These are phyloP conservation scores for Brotula barbata DNA, from an alignment of 2,797 vertebrate species.

Conservation along the genomic window DNA sequence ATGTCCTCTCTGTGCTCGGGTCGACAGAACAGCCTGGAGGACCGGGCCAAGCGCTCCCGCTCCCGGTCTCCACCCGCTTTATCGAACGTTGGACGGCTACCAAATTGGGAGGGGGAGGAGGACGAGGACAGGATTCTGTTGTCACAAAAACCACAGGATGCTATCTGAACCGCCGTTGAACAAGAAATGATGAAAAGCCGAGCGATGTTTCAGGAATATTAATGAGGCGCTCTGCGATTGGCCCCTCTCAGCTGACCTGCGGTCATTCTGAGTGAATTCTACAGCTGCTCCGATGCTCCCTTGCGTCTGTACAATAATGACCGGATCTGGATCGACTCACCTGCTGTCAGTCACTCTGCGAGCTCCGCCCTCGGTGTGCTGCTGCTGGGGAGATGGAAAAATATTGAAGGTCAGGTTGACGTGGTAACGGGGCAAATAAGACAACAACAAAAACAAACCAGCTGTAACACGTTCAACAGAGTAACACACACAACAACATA, in stretches of 20 bases:
- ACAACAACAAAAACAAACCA: too few relatives aligned
- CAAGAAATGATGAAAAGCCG: conserved; percentile 56
- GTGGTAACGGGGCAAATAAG: too few relatives aligned
- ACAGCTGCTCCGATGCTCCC: too few relatives aligned
- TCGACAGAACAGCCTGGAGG: conserved; percentile 72
- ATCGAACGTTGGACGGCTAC: conserved; percentile 17
- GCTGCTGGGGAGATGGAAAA: conserved; percentile 34
- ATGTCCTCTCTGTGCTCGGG: conserved; percentile 76
- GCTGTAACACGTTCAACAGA: too few relatives aligned
- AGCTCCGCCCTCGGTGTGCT: conserved; percentile 60
- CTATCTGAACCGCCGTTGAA: conserved; percentile 71
- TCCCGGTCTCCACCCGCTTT: conserved; percentile 40
- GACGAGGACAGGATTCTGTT: conserved; percentile 42
- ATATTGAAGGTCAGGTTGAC: conserved; percentile 19
- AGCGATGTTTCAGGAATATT: too few relatives aligned
- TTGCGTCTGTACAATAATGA: too few relatives aligned
- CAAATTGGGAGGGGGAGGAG: conserved; percentile 55
- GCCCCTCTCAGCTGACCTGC: too few relatives aligned
- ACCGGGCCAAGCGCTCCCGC: conserved; percentile 67
- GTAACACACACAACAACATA: too few relatives aligned
- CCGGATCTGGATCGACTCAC: too few relatives aligned
- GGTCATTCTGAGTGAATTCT: too few relatives aligned
- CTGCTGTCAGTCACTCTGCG: conserved; percentile 76
- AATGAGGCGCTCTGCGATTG: too few relatives aligned
- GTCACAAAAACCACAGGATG: conserved; percentile 59